Conservation (phyloP, 2,113 vertebrate genomes). For the Crotophaga sulcirostris region DNA sequence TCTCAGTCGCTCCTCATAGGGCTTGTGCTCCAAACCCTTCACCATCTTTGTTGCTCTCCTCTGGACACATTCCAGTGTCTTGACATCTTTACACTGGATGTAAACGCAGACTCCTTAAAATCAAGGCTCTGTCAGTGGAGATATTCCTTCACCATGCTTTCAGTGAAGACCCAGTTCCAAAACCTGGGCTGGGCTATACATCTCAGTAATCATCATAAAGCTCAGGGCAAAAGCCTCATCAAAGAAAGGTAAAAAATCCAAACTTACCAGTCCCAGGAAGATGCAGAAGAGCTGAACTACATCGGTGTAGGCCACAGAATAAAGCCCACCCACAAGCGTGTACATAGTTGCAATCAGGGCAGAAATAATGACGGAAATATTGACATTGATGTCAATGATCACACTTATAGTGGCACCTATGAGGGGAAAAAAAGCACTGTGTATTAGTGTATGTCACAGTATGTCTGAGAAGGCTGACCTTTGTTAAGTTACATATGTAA, state of each 20-base stretch:
- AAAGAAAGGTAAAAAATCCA: not conserved
- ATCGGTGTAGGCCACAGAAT: slow-evolving; percentile 96
- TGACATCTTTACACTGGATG: too few relatives aligned
- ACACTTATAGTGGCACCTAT: slow-evolving; percentile 95
- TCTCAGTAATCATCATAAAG: not conserved
- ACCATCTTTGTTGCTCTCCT: too few relatives aligned
- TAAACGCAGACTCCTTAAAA: not conserved
- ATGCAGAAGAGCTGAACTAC: slow-evolving; percentile 98
- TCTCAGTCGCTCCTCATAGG: too few relatives aligned
- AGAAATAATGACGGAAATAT: slow-evolving; percentile 88
- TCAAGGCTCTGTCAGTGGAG: not conserved
- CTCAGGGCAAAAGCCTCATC: not conserved
- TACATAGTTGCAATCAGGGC: slow-evolving; percentile 92
- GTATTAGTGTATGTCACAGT: not conserved
- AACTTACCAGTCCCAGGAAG: slow-evolving; percentile 93
- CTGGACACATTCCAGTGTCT: too few relatives aligned
- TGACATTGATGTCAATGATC: slow-evolving; percentile 90
- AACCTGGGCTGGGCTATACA: not conserved
- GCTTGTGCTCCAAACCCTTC: too few relatives aligned
- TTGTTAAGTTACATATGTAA: not conserved
- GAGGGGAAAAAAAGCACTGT: not conserved
- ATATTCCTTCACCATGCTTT: not conserved
- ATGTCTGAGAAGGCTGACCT: not conserved
- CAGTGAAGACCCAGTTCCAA: not conserved
- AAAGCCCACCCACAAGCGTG: slow-evolving; percentile 92